Evolutionary conservation across 2,113 vertebrate species (phyloP), one percentile per base, ranked within the genome.

Genomic region (Corapipo altera): DNA sequence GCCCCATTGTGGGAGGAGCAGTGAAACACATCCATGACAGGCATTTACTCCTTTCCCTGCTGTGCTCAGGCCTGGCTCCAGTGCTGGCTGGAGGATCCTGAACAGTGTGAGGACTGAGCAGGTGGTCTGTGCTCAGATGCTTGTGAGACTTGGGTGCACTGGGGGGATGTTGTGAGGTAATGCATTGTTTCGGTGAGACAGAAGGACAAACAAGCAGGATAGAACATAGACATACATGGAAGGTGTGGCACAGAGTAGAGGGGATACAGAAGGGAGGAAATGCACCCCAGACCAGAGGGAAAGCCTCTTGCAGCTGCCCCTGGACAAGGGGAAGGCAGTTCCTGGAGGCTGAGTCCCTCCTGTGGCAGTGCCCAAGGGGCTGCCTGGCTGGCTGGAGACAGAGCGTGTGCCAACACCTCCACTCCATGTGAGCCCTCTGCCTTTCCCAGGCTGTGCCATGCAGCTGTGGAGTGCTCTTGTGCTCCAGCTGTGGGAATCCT

Each of bases 151-250:
- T 0, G 2, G 70, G 70, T 41, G 35, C 61, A 7, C 54, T n/a
- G 37, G 52, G 61, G 13, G 62, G 39, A 18, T 51, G 51, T 49
- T 52, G 33, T 30, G 46, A 52, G 4, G 8, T 43, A 49, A 27
- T 3, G 2, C 15, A 5, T 91, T 43, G 20, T 76, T 76, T 32
- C 44, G 22, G 43, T 44, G 69, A 35, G 55, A 10, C 14, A 33
- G 69, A 12, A 51, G 19, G 71, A 32, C 39, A 54, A 75, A 9
- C 48, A 58, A 55, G 51, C 32, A 55, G 73, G 43, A 6, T 17
- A 16, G 57, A 41, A 14, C 11, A 0, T 1, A 20, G 44, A 12
- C 11, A 0, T 1, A 18, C 33, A 28, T 54, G 83, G 35, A 52
- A 69, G 35, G 26, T 27, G 32, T 66, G 79, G 8, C 32, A 52